phyloP scores from a whole-genome alignment of 2,797 vertebrate species.

The Macrochelys suwanniensis region DNA sequence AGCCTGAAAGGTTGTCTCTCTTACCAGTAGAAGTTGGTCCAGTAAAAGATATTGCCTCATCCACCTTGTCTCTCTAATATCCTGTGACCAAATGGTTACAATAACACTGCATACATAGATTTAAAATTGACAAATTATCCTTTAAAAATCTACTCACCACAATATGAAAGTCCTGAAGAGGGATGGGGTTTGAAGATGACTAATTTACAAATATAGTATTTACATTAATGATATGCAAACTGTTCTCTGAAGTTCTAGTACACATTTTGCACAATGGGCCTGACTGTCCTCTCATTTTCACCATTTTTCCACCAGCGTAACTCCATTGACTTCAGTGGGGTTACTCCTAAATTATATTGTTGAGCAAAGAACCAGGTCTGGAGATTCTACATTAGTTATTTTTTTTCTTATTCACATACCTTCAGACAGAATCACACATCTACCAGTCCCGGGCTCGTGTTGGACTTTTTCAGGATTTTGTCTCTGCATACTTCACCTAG shows the following conservation, averaged over 20 bases:
- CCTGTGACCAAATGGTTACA: background rate
- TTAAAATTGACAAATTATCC: background rate
- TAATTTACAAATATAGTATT: background rate
- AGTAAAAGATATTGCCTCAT: background rate
- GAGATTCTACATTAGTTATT: background rate
- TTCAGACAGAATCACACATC: background rate
- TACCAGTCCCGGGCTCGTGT: background rate
- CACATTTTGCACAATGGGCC: background rate
- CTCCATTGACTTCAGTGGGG: background rate
- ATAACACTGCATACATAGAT: background rate
- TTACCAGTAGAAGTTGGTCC: background rate
- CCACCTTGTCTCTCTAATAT: background rate
- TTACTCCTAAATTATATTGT: background rate
- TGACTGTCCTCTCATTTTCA: background rate
- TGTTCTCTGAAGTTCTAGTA: background rate
- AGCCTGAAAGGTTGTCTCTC: background rate
- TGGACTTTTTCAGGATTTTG: background rate
- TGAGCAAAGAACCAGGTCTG: background rate
- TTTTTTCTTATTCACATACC: background rate
- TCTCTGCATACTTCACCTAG: background rate
- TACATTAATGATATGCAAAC: background rate
- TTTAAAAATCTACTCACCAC: background rate
- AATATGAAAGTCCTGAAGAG: fast-evolving
- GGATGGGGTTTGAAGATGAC: background rate
- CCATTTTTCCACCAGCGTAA: background rate